Evolutionary conservation across 2,797 vertebrate genomes (phyloP).

Genomic region (Rhynchotus rufescens): DNA sequence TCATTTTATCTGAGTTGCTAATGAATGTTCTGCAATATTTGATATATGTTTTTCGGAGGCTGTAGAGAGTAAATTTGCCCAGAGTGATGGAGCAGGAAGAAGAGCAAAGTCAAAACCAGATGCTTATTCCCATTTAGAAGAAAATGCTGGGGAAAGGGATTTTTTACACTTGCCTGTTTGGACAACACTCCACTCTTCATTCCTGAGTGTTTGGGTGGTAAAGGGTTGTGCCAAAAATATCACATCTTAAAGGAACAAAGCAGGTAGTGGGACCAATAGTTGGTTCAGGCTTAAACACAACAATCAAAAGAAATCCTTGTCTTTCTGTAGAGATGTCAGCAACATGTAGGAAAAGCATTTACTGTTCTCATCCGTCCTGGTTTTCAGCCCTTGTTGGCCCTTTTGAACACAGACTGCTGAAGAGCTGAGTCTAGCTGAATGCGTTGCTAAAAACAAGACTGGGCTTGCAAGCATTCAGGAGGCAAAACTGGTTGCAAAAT

Average conservation of each 20-base stretch:
- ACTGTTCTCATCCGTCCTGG: neutral
- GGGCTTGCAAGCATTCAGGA: conserved; percentile 8
- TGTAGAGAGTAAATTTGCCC: conserved; percentile 30
- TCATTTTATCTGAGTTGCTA: conserved; percentile 37
- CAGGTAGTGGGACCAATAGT: conserved; percentile 1
- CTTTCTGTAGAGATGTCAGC: conserved; percentile 29
- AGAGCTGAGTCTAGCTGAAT: conserved; percentile 19
- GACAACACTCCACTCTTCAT: neutral
- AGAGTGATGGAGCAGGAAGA: neutral
- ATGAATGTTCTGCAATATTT: conserved; percentile 24
- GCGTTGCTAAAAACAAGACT: neutral
- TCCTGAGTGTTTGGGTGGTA: conserved; percentile 10
- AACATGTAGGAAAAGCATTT: conserved; percentile 23
- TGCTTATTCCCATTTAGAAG: neutral
- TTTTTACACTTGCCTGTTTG: neutral
- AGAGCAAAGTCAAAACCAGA: neutral
- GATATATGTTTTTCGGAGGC: neutral
- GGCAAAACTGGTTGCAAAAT: conserved; percentile 16
- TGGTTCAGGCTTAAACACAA: conserved; percentile 30
- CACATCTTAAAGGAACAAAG: conserved; percentile 28
- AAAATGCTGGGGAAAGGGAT: neutral
- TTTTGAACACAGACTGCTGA: conserved; percentile 2
- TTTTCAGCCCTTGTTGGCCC: conserved; percentile 21
- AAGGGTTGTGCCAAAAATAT: neutral
- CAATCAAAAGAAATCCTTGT: conserved; percentile 21